phyloP scores from a whole-genome alignment of 2,113 vertebrate species.

The Syngnathus typhle region DNA sequence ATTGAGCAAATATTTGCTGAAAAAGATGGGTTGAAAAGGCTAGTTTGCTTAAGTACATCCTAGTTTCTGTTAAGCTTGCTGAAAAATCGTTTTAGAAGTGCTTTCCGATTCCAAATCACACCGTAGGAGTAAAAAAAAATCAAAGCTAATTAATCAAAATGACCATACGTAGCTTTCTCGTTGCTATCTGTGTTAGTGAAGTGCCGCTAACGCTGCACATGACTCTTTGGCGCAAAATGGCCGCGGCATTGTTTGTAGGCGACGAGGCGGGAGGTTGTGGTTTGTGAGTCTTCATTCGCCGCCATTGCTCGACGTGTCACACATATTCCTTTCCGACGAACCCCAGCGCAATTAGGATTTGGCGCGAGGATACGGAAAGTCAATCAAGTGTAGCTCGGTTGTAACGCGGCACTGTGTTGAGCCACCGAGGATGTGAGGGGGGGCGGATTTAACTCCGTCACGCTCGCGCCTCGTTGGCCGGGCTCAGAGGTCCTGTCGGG shows the following conservation, averaged over 20 bases:
- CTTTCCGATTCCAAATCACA: not conserved
- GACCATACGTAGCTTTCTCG: not conserved
- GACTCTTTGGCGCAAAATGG: conserved; percentile 56
- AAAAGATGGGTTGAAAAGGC: not conserved
- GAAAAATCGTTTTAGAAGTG: not conserved
- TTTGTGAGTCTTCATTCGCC: conserved; percentile 32
- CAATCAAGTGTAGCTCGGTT: not conserved
- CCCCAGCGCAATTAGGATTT: conserved; percentile 41
- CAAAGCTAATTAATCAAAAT: not conserved
- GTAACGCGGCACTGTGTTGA: not conserved
- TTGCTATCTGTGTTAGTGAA: too few relatives aligned
- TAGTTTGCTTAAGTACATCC: too few relatives aligned
- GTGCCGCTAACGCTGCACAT: not conserved
- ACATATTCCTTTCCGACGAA: conserved; percentile 24
- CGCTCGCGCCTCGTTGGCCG: not conserved
- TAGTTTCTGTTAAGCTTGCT: not conserved
- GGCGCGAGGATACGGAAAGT: conserved; percentile 14
- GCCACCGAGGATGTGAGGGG: not conserved
- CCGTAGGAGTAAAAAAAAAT: too few relatives aligned
- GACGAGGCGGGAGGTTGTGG: conserved; percentile 34
- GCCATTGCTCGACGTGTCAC: conserved; percentile 44
- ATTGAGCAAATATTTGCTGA: conserved; percentile 28
- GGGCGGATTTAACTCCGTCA: conserved; percentile 1
- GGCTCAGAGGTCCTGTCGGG: conserved; percentile 57
- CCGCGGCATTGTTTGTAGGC: conserved; percentile 33